Conservation (phyloP, 2,888 invertebrate species). For the Unio pictorum region DNA sequence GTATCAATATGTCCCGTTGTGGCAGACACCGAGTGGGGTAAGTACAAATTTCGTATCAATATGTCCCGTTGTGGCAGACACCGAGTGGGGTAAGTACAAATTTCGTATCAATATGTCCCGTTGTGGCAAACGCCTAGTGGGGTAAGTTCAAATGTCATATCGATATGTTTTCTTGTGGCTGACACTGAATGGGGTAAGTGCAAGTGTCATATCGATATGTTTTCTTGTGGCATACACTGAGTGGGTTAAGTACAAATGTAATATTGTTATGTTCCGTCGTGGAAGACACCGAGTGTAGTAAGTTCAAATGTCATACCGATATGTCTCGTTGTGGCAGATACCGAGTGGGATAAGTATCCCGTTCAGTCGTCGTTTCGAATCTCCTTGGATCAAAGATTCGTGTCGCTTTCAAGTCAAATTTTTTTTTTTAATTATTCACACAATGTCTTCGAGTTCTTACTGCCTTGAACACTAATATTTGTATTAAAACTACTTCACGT, state of each 20-base stretch:
- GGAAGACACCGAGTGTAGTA: slow-evolving; percentile 38
- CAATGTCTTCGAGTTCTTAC: no score
- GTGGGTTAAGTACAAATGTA: slow-evolving; percentile 36
- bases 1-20: slow-evolving; percentile 38
- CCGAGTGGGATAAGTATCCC: no score
- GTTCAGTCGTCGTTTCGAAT: no score
- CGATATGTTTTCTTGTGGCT: slow-evolving; percentile 34
- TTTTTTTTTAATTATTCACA: no score
- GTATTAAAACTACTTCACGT: no score
- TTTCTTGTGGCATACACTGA: slow-evolving; percentile 33
- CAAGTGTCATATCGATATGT: slow-evolving; percentile 20
- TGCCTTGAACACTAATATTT: no score
- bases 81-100: slow-evolving; percentile 39
- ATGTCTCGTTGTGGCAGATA: no score
- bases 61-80: slow-evolving; percentile 11
- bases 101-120: slow-evolving; percentile 33
- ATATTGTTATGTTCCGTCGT: no score
- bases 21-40: slow-evolving; percentile 43
- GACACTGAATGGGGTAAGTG: slow-evolving; percentile 44
- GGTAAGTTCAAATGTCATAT: slow-evolving; percentile 26
- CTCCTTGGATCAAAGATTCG: no score
- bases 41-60: slow-evolving; percentile 16
- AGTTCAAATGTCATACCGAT: slow-evolving; percentile 9
- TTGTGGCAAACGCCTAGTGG: slow-evolving; percentile 37
- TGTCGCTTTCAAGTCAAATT: no score